phyloP scores from a whole-genome alignment of 2,888 invertebrate species.

The Drosophila paracracens region DNA sequence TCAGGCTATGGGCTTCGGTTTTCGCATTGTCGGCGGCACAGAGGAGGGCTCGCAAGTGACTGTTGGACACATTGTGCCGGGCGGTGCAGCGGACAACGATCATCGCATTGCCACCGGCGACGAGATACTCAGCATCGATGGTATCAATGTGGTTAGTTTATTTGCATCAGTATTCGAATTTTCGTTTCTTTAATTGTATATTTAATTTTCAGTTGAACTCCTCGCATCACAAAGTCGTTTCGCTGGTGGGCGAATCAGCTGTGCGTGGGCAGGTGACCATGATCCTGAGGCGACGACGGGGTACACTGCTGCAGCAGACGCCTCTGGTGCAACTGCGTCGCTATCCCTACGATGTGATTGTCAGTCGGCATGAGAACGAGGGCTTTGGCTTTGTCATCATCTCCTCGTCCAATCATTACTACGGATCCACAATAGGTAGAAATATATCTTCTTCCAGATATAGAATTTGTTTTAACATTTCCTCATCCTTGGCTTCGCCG shows the following conservation, averaged over 20 bases:
- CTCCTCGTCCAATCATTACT: conserved; percentile 93
- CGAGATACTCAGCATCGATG: conserved; percentile 97
- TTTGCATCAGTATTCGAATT: not conserved
- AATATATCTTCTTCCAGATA: not conserved
- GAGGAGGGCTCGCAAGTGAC: conserved; percentile 99
- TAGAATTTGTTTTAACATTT: not conserved
- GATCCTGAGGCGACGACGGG: conserved; percentile 88
- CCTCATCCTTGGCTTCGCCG: not conserved
- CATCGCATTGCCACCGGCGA: conserved; percentile 96
- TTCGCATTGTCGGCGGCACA: conserved; percentile 98
- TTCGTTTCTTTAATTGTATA: not conserved
- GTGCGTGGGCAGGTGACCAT: conserved; percentile 94
- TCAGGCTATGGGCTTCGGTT: conserved; percentile 98
- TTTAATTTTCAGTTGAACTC: conserved; percentile 87
- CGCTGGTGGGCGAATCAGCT: conserved; percentile 95
- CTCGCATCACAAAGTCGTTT: conserved; percentile 96
- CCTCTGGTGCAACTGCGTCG: conserved; percentile 63
- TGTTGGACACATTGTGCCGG: conserved; percentile 98
- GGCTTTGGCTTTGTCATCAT: conserved; percentile 99
- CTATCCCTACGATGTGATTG: conserved; percentile 95
- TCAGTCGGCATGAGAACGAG: conserved; percentile 95
- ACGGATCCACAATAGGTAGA: conserved; percentile 93
- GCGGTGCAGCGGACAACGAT: conserved; percentile 97
- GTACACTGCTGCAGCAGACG: conserved; percentile 44
- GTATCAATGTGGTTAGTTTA: conserved; percentile 89